Percentiles rank a stretch among this genome's conserved stretches.
These are phyloP conservation scores for Calliopum simillimum DNA, from an alignment of 2,888 invertebrate genomes.

Conservation along the genomic window DNA sequence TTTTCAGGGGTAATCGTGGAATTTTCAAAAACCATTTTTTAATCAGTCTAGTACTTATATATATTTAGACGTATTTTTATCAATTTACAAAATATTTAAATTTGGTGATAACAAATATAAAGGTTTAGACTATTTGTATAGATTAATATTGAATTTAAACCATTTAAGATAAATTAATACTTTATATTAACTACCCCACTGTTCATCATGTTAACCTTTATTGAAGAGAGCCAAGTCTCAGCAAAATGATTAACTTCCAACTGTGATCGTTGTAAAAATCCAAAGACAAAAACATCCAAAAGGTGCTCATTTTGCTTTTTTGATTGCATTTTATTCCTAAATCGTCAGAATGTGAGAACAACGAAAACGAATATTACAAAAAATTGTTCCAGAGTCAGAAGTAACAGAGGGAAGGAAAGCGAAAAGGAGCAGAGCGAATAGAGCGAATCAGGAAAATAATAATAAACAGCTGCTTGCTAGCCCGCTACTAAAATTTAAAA, in stretches of 20 bases:
- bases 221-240: conserved; percentile 5
- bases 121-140: no score
- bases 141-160: no score
- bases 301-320: conserved; percentile 37
- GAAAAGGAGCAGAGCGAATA: conserved; percentile 46
- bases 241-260: background rate
- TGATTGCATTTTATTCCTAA: conserved; percentile 33
- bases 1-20: no score
- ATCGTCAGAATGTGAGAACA: conserved; percentile 12
- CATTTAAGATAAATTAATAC: no score
- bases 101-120: no score
- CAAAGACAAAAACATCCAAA: conserved; percentile 33
- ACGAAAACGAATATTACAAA: background rate
- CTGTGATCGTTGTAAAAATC: conserved; percentile 10
- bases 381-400: conserved; percentile 3
- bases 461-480: conserved; percentile 57
- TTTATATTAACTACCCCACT: no score
- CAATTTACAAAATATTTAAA: no score
- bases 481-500: conserved; percentile 21
- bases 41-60: no score
- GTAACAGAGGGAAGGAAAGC: conserved; percentile 46
- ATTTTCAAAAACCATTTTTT: no score
- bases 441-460: conserved; percentile 42
- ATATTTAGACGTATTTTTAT: no score
- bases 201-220: background rate